Conservation (phyloP, 2,113 vertebrate species). For the rat (Rattus norvegicus) region DNA sequence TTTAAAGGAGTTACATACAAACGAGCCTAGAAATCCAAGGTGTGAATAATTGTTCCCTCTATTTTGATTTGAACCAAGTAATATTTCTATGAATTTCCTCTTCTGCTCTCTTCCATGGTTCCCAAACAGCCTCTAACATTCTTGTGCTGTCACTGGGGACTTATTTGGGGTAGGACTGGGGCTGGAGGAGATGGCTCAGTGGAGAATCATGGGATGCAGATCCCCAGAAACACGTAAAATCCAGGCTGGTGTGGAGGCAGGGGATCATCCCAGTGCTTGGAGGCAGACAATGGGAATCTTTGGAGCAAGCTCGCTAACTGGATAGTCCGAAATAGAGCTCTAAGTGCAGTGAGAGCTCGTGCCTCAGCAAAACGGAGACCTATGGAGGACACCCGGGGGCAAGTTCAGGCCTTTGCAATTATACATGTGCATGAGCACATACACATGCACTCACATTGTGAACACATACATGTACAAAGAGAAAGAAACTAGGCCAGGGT, state of each 20-base stretch:
- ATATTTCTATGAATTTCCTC: background rate
- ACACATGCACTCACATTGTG: background rate
- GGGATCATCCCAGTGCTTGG: too few species aligned
- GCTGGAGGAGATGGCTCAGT: background rate
- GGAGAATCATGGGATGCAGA: background rate
- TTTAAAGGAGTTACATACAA: background rate
- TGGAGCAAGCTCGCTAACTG: background rate
- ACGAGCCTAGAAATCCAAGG: background rate
- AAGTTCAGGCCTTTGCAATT: background rate
- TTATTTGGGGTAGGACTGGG: background rate
- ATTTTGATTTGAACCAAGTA: background rate
- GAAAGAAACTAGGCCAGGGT: background rate
- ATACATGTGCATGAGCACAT: too few species aligned
- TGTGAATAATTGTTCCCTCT: background rate
- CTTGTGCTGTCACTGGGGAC: background rate
- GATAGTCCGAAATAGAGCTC: background rate
- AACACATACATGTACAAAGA: background rate
- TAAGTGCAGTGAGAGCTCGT: background rate
- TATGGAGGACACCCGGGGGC: accelerated
- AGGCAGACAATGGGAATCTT: background rate
- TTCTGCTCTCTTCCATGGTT: background rate
- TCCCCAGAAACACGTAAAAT: background rate
- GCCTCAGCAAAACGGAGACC: background rate
- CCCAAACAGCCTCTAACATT: background rate
- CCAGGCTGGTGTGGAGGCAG: background rate